Evolutionary conservation across 2,113 vertebrate species (phyloP), one percentile per base, ranked within the genome.

Genomic region (Hydrochoerus hydrochaeris): DNA sequence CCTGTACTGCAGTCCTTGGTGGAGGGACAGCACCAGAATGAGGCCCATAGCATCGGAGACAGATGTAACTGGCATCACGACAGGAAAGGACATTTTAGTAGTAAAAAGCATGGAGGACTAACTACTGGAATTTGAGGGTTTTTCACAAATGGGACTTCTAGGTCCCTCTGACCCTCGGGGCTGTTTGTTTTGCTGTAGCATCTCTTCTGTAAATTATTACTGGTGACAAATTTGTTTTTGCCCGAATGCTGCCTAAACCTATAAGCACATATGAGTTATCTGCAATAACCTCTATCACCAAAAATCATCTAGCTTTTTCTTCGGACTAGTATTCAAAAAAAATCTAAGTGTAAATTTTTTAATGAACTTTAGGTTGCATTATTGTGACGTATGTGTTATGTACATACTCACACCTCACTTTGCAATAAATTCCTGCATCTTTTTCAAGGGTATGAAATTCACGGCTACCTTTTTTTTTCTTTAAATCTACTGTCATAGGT

Each of bases 361-460:
- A 73, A 57, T 35, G n/a, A 4, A 22, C 38, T 88, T 49, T 26
- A 54, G 46, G 20, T 60, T 78, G 58, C 38, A 44, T 77, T 38
- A 58, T 77, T 94, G 81, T 35, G n/a, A 71, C 38, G 3, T 62
- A 13, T 52, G 35, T 81, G 46, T 85, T 8, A 88, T 5, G n/a
- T 0, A 28, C 1, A 89, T 1, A 86, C 1, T 20, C 58, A 78
- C 38, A 78, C 8, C 17, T 16, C 38, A 65, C 26, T 89, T 54
- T 57, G 41, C 30, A 71, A 60, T 58, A 41, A 65, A 77, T 65
- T 92, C 94, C 83, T 86, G 67, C 14, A 96, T 69, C 54, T 49
- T 90, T 80, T 57, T 92, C 75, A 93, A 90, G 63, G 41, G 63
- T 35, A 52, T 82, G 26, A 90, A 96, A 71, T 85, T 77, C 52